Percentiles rank a stretch among this genome's conserved stretches.
phyloP scores from a whole-genome alignment of 2,113 vertebrate genomes.

The Chroicocephalus ridibundus region DNA sequence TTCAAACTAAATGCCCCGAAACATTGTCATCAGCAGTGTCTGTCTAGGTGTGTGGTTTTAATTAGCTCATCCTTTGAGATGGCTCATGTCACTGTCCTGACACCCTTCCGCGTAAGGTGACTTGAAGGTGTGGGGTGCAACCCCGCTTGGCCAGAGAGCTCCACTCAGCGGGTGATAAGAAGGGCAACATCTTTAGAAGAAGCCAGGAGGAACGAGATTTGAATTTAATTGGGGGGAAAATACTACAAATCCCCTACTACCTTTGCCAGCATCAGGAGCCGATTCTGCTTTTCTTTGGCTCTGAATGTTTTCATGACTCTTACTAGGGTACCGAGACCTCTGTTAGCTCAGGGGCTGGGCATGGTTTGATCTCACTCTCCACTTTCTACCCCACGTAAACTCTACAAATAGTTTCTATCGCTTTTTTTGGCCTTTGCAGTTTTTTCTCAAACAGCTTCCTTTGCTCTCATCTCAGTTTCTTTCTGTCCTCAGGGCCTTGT shows the following conservation, averaged over 20 bases:
- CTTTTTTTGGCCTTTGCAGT: not conserved
- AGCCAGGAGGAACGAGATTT: not conserved
- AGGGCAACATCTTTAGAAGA: not conserved
- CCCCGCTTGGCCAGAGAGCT: not conserved
- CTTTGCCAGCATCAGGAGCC: not conserved
- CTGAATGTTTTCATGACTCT: not conserved
- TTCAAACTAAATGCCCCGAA: conserved; percentile 1
- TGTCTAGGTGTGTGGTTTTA: conserved; percentile 19
- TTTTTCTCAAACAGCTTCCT: not conserved
- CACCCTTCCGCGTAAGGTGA: not conserved
- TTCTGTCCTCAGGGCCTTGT: not conserved
- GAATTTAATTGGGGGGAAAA: not conserved
- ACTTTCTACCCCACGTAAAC: not conserved
- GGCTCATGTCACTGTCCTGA: not conserved
- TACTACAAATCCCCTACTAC: not conserved
- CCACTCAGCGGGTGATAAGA: not conserved
- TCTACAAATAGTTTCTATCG: not conserved
- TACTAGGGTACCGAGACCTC: not conserved
- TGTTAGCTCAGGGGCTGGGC: not conserved
- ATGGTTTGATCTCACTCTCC: not conserved
- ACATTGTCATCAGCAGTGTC: not conserved
- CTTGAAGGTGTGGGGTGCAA: not conserved
- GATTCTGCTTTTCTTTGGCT: not conserved
- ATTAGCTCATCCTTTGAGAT: not conserved
- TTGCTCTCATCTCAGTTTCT: not conserved